Evolutionary conservation across 2,797 vertebrate species (phyloP), one percentile per base, ranked within the genome.

Genomic region (Anas bahamensis): DNA sequence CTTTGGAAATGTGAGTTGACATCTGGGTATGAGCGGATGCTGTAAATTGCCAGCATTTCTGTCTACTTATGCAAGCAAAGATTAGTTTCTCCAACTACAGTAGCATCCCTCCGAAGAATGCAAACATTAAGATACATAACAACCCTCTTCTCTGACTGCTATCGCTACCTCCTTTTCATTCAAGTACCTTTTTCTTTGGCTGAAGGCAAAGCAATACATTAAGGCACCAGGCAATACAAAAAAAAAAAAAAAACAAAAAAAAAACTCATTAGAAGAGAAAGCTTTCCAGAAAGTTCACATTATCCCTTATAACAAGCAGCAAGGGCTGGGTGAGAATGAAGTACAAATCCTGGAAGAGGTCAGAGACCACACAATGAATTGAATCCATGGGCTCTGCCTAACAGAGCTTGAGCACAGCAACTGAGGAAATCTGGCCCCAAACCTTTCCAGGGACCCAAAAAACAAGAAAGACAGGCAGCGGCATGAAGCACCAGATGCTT

Each of bases 11-110:
- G 80, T 55, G 89, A 97, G 77, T 73, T 96, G 94, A 94, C 95
- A 95, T 96, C 93, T 94, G 95, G 93, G 79, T 89, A 91, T 48
- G 61, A 92, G 63, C 56, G 82, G 95, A 95, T 95, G 90, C 95
- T 91, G 87, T 93, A 96, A 95, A 96, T 89, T 96, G 94, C 92
- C 74, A 92, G 92, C 83, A 78, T 91, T 95, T 95, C 84, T 94
- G 92, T 90, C 90, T 97, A 90, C 90, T 97, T 96, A 95, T 82
- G 93, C 92, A 92, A 94, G 94, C 92, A 86, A 88, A 90, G 94
- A 96, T 94, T 93, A 96, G 92, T 84, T 91, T 65, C 74, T 94
- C 77, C 48, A 76, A 94, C 87, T 79, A 92, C 71, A 95, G 90
- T 39, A 90, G 81, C 88, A 86, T 76, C 86, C 86, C 86, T 91